Evolutionary conservation across 2,113 vertebrate genomes (phyloP).

Genomic region (Ictalurus furcatus): DNA sequence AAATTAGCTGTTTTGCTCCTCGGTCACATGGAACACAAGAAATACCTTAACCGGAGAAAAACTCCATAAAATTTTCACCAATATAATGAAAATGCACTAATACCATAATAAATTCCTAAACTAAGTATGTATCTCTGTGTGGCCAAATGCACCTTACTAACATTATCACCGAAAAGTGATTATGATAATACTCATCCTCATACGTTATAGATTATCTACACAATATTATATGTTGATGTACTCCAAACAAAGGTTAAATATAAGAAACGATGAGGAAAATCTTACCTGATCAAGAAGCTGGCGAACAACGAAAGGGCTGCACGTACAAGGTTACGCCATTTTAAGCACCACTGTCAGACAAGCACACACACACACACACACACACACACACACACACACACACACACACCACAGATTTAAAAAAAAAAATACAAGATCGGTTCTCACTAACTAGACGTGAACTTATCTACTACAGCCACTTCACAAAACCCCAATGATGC

Average conservation of each 20-base stretch:
- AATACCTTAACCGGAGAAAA: background rate
- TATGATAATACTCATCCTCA: background rate
- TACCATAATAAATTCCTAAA: background rate
- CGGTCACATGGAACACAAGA: background rate
- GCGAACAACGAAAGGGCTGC: slow-evolving; percentile 1
- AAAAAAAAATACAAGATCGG: slow-evolving; percentile 1
- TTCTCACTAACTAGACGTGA: slow-evolving; percentile 20
- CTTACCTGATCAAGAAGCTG: slow-evolving; percentile 41
- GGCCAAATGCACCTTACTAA: background rate
- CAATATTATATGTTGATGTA: background rate
- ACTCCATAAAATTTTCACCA: background rate
- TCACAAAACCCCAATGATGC: background rate
- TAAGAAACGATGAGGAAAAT: slow-evolving; percentile 13
- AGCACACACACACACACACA: slow-evolving; percentile 19
- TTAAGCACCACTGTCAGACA: slow-evolving; percentile 47
- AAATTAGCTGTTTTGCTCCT: background rate
- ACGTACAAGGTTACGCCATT: slow-evolving; percentile 47
- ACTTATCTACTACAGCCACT: background rate
- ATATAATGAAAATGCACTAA: background rate
- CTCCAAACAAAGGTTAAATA: background rate
- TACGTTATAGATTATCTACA: too few species aligned
- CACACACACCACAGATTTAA: slow-evolving; percentile 12
- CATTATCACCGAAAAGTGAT: background rate
- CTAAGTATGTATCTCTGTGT: background rate
- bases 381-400: slow-evolving; percentile 23